Conservation (phyloP, 2,888 invertebrate genomes). For the Pseudococcus longispinus region DNA sequence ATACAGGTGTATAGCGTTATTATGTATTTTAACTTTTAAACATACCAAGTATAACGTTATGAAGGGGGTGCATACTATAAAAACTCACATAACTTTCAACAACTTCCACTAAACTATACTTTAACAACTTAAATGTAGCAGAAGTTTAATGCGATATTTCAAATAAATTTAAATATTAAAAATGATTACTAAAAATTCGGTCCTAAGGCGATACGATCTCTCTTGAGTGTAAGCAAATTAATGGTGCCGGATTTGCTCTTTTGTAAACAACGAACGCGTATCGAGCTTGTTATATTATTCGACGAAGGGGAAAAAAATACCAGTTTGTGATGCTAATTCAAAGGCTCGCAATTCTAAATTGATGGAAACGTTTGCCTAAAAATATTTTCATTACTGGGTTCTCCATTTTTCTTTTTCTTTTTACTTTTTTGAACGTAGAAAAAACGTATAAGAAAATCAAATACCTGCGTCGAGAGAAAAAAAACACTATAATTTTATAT, state of each 20-base stretch:
- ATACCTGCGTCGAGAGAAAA: background rate
- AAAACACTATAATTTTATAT: background rate
- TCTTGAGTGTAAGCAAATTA: background rate
- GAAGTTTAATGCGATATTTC: slow-evolving; percentile 37
- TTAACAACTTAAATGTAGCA: slow-evolving; percentile 42
- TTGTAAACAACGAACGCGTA: slow-evolving; percentile 21
- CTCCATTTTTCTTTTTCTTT: background rate
- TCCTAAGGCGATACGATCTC: slow-evolving; percentile 4
- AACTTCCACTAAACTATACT: slow-evolving; percentile 36
- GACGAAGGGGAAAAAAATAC: background rate
- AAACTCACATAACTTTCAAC: slow-evolving; percentile 20
- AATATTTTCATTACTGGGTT: background rate
- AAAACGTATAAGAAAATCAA: background rate
- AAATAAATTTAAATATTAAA: slow-evolving; percentile 44
- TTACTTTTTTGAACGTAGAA: background rate
- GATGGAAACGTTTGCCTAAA: background rate
- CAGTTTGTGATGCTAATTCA: background rate
- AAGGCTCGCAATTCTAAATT: background rate
- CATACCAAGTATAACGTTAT: background rate
- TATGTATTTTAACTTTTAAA: background rate
- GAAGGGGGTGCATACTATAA: background rate
- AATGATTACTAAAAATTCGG: slow-evolving; percentile 20
- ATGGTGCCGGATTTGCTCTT: background rate
- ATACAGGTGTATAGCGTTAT: background rate
- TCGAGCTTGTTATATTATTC: background rate